Evolutionary conservation across 2,797 vertebrate species (phyloP), one percentile per base, ranked within the genome.

Genomic region (Microctenopoma lineatum): DNA sequence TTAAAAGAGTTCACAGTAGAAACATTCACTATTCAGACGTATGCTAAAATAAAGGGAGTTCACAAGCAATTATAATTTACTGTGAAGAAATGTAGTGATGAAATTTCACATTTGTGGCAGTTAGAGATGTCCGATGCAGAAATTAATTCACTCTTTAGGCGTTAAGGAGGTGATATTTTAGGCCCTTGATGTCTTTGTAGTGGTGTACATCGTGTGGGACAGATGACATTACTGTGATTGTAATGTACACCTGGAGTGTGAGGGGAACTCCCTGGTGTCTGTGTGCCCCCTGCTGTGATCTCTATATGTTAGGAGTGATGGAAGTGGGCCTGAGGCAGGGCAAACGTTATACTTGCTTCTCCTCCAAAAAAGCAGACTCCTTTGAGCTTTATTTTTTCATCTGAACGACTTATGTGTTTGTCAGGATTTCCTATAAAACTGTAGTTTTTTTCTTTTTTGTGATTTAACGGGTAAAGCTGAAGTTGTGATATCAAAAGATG

Each of bases 171-270:
- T 66, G 21, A 62, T 47, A 29, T 47, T 77, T 14, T 50, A 58
- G 44, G 8, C 21, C 45, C 84, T 84, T 84, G 69, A 87, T 77
- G 81, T 45, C 48, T 79, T 70, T 73, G 52, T 70, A 5, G 45
- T 21, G 55, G 50, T 66, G 44, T 34, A 57, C 38, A 61, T 77
- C 36, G 34, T 67, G 59, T 69, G 18, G 65, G 59, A 57, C 63
- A 74, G 52, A 63, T 29, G 38, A 51, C 0, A 26, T 64, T 57
- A 52, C 75, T 78, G 75, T 75, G 54, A 74, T 70, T 84, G 81
- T 75, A 84, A 87, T 7, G 27, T 61, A 80, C 26, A 80, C 77
- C 26, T 12, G 58, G 51, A 54, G 41, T 18, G 32, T 12, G 51
- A 66, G 32, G 76, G 76, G 51, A 80, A 76, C 74, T 83, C 79